These are phyloP conservation scores for Calidris pygmaea DNA, from an alignment of 2,113 vertebrate genomes.

Conservation along the genomic window DNA sequence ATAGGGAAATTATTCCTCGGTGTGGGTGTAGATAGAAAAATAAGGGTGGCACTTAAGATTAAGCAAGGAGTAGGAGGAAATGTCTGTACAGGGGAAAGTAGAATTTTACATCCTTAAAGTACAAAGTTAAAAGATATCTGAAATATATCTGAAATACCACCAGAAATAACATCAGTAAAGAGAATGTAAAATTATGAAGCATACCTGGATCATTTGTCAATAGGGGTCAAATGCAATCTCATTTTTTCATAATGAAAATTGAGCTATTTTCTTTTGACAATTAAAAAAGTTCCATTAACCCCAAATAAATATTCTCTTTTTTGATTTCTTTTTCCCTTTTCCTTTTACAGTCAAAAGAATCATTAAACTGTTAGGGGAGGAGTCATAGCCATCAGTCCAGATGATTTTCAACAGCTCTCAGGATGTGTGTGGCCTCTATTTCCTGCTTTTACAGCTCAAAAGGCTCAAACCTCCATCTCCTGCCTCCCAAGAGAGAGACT, in stretches of 20 bases:
- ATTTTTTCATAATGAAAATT: background rate
- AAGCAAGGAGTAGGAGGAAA: conserved; percentile 62
- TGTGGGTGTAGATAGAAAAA: conserved; percentile 66
- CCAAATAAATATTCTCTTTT: background rate
- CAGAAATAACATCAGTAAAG: background rate
- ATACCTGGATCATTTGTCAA: background rate
- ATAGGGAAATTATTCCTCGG: conserved; percentile 38
- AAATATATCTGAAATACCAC: background rate
- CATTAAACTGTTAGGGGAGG: background rate
- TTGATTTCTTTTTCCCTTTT: background rate
- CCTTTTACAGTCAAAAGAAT: background rate
- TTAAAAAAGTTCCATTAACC: background rate
- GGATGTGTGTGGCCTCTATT: background rate
- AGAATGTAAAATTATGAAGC: background rate
- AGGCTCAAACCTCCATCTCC: background rate
- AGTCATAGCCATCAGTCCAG: background rate
- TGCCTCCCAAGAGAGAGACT: background rate
- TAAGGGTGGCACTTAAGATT: conserved; percentile 46
- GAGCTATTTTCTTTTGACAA: background rate
- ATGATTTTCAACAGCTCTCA: background rate
- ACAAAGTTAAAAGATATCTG: conserved; percentile 35
- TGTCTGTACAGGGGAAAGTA: conserved; percentile 37
- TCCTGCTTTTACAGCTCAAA: background rate
- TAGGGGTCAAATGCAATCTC: background rate
- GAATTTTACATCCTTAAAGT: conserved; percentile 22